Percentiles rank a stretch among this genome's conserved stretches.
Conservation (phyloP, 1,140 invertebrate species). For the Atopsyche davidsoni region DNA sequence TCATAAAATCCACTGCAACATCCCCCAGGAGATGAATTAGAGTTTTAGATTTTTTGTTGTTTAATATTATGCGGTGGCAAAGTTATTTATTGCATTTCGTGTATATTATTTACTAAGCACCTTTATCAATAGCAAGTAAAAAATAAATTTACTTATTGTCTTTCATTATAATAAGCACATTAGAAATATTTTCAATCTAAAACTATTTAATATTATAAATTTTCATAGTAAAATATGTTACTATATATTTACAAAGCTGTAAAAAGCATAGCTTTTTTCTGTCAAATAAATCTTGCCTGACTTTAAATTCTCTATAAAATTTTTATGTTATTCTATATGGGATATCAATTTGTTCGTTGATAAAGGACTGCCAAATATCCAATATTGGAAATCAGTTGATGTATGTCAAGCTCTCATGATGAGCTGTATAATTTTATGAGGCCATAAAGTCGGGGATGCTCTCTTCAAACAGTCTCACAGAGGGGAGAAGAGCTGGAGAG, state of each 20-base stretch:
- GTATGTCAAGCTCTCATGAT: neutral
- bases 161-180: neutral
- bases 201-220: too few species aligned
- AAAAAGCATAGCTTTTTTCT: too few species aligned
- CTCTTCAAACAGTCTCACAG: neutral
- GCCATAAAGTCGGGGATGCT: neutral
- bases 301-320: too few species aligned
- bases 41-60: constrained; percentile 11
- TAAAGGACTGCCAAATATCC: too few species aligned
- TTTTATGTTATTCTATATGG: too few species aligned
- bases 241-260: too few species aligned
- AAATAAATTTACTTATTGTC: neutral
- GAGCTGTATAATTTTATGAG: neutral
- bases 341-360: too few species aligned
- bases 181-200: too few species aligned
- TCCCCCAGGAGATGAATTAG: constrained; percentile 17
- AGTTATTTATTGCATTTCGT: neutral
- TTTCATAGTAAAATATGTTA: too few species aligned
- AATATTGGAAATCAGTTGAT: constrained; percentile 1
- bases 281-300: too few species aligned
- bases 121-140: neutral
- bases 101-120: neutral
- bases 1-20: constrained; percentile 18
- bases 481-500: neutral
- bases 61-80: neutral